Evolutionary conservation across 2,113 vertebrate genomes (phyloP).

Genomic region (Pseudopodoces humilis): DNA sequence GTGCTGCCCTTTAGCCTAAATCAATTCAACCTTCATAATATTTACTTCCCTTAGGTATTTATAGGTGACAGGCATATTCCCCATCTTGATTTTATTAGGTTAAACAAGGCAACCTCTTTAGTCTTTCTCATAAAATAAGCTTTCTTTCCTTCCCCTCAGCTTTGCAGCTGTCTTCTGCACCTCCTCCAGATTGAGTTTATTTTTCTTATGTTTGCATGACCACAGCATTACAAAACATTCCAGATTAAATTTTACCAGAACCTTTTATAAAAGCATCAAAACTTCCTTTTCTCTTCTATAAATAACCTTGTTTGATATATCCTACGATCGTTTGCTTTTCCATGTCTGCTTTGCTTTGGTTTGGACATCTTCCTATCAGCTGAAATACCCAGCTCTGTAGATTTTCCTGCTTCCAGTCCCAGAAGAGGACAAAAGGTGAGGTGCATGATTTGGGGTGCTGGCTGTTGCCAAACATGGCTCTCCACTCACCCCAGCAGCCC

Average conservation of each 20-base stretch:
- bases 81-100: slow-evolving; percentile 43
- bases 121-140: slow-evolving; percentile 41
- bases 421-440: background rate
- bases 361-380: background rate
- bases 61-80: slow-evolving; percentile 42
- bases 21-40: slow-evolving; percentile 51
- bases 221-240: background rate
- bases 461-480: background rate
- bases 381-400: background rate
- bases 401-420: background rate
- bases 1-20: slow-evolving; percentile 58
- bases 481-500: background rate
- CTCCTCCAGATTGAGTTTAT: slow-evolving; percentile 9
- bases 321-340: background rate
- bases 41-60: slow-evolving; percentile 61
- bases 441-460: background rate
- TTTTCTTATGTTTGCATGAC: slow-evolving; percentile 29
- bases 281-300: slow-evolving; percentile 42
- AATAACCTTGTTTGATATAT: slow-evolving; percentile 31
- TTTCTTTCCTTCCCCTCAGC: background rate
- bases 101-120: slow-evolving; percentile 34
- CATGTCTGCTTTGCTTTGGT: background rate
- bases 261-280: background rate
- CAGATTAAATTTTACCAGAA: slow-evolving; percentile 13
- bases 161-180: slow-evolving; percentile 16